These are phyloP conservation scores for Anseranas semipalmata DNA, from an alignment of 2,113 vertebrate genomes.

Conservation along the genomic window DNA sequence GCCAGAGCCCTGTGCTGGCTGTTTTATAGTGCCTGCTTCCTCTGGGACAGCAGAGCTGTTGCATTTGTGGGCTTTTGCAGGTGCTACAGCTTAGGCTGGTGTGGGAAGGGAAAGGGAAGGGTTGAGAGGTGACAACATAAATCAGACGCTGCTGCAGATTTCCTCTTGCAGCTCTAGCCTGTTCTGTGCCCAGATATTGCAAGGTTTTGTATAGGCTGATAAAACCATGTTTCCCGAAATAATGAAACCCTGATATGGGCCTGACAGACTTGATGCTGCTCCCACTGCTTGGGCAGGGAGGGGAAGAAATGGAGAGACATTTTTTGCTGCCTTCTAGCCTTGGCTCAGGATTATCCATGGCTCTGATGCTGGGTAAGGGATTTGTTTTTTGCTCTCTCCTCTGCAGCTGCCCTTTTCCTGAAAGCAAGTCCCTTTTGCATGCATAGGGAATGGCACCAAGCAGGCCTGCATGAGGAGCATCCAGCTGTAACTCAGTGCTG, in stretches of 20 bases:
- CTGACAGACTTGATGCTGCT: background rate
- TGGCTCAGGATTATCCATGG: background rate
- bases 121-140: background rate
- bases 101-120: background rate
- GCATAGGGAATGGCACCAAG: background rate
- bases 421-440: background rate
- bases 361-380: background rate
- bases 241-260: accelerated
- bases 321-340: background rate
- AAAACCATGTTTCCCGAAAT: accelerated
- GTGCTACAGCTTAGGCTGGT: background rate
- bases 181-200: background rate
- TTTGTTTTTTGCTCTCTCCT: accelerated
- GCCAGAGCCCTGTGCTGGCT: background rate
- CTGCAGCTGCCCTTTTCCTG: background rate
- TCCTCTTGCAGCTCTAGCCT: background rate
- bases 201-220: background rate
- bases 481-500: accelerated
- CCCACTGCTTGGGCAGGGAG: accelerated
- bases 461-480: background rate
- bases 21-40: background rate
- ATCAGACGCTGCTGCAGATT: background rate
- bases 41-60: background rate
- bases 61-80: background rate
- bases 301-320: background rate